Evolutionary conservation across 1,140 invertebrate species (phyloP).

Genomic region (Mycetomoellerius zeteki): DNA sequence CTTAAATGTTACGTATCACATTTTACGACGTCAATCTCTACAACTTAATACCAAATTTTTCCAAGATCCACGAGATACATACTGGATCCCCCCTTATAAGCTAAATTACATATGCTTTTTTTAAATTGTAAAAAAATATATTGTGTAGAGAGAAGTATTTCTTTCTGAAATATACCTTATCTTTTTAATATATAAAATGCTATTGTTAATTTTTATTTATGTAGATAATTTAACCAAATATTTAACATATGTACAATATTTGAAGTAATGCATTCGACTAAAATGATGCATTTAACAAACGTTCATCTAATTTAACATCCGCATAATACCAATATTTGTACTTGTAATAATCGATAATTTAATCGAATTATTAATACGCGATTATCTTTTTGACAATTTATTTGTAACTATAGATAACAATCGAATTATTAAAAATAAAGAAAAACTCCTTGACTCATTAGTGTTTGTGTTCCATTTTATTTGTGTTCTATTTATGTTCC

Average conservation of each 20-base stretch:
- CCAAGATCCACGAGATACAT: too few relatives aligned
- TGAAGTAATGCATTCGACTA: background rate
- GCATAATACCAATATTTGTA: background rate
- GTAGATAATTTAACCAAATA: background rate
- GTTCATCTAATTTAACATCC: background rate
- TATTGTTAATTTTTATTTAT: background rate
- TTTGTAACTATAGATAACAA: background rate
- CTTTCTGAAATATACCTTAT: background rate
- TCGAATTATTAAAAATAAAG: background rate
- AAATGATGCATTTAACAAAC: background rate
- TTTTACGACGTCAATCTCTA: too few relatives aligned
- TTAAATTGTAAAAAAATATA: too few relatives aligned
- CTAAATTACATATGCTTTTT: too few relatives aligned
- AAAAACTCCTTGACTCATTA: background rate
- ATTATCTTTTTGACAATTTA: background rate
- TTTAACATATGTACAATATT: background rate
- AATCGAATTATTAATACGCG: background rate
- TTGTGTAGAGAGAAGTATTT: too few relatives aligned
- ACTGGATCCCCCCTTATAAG: too few relatives aligned
- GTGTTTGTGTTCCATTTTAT: too few relatives aligned
- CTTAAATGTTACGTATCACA: too few relatives aligned
- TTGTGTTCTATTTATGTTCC: too few relatives aligned
- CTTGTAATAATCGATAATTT: conserved; percentile 5
- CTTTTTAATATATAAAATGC: background rate
- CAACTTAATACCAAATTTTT: too few relatives aligned